Evolutionary conservation across 2,113 vertebrate species (phyloP), one percentile per base, ranked within the genome.

Genomic region (Neogale vison): DNA sequence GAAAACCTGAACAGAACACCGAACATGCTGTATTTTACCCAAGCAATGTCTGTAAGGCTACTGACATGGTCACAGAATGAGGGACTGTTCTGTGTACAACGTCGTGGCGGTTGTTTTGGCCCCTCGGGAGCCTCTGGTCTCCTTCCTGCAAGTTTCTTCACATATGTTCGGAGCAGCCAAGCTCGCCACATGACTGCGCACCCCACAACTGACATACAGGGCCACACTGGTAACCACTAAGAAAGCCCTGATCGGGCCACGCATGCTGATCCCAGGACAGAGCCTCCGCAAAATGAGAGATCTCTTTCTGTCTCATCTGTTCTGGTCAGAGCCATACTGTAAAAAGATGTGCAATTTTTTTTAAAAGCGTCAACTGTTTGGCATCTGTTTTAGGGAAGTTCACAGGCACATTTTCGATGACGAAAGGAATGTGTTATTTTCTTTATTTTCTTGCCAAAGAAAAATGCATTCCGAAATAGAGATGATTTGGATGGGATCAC

Each of bases 381-480:
- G 82, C 98, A 98, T 97, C 88, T 97, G 95, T 97, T 96, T 98
- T 93, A 94, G 90, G 77, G 74, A 97, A 95, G 89, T 96, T 95
- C 85, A 95, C 47, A 97, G 93, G 91, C 93, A 82, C 82, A 97
- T 97, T 95, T 79, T 86, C 6, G 12, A 80, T 97, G 95, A 96
- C 93, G 96, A 97, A 97, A 95, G 81, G 90, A 84, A 71, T 94
- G 71, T 95, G 96, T 90, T 85, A 97, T 97, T 94, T 93, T 96
- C 97, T 97, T 98, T 98, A 92, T 97, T 93, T 96, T 95, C 91
- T 52, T 98, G 96, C 97, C 96, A 98, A 90, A 93, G 92, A 93
- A 80, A 93, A 90, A 84, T 71, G 57, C 86, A 88, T 96, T 95
- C 67, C 26, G 13, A 94, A 97, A 97, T 85, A 97, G 15, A 97